These are phyloP conservation scores for Steinernema hermaphroditum DNA, from an alignment of 2,888 invertebrate genomes.

Conservation along the genomic window DNA sequence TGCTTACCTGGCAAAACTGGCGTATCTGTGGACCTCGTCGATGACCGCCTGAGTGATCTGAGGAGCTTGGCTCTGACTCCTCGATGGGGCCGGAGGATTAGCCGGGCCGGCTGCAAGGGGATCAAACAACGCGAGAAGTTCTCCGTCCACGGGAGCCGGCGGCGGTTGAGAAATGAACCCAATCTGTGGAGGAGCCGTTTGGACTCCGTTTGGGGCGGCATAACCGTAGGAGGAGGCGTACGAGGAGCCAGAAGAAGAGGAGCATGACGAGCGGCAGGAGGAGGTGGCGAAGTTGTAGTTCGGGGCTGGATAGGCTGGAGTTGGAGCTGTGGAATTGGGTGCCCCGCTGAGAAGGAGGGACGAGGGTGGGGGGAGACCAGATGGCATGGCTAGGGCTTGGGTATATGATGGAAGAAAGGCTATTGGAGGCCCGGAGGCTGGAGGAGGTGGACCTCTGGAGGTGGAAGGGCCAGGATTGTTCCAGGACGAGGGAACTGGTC, in stretches of 20 bases:
- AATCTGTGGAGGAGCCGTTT: slow-evolving; percentile 1
- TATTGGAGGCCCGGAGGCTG: background rate
- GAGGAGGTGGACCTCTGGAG: too few relatives aligned
- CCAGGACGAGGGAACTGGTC: background rate
- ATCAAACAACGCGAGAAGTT: slow-evolving; percentile 32
- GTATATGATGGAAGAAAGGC: background rate
- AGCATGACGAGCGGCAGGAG: slow-evolving; percentile 6
- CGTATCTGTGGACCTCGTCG: slow-evolving; percentile 32
- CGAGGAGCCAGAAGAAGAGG: slow-evolving; percentile 9
- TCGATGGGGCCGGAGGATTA: background rate
- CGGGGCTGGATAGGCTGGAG: background rate
- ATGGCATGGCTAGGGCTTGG: slow-evolving; percentile 9
- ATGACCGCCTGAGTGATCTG: slow-evolving; percentile 36
- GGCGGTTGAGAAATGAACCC: background rate
- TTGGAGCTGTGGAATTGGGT: background rate
- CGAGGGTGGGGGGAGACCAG: slow-evolving; percentile 14
- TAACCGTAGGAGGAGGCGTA: background rate
- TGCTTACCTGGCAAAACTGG: slow-evolving; percentile 40
- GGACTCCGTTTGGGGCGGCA: background rate
- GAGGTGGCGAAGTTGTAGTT: background rate
- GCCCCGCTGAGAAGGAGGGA: background rate
- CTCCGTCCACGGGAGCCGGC: slow-evolving; percentile 9
- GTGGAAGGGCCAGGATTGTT: background rate
- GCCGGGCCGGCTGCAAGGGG: slow-evolving; percentile 29
- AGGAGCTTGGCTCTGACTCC: background rate